Base-by-base conservation (phyloP, 2,888 invertebrate genomes). In the Apotomis betuletana region DNA sequence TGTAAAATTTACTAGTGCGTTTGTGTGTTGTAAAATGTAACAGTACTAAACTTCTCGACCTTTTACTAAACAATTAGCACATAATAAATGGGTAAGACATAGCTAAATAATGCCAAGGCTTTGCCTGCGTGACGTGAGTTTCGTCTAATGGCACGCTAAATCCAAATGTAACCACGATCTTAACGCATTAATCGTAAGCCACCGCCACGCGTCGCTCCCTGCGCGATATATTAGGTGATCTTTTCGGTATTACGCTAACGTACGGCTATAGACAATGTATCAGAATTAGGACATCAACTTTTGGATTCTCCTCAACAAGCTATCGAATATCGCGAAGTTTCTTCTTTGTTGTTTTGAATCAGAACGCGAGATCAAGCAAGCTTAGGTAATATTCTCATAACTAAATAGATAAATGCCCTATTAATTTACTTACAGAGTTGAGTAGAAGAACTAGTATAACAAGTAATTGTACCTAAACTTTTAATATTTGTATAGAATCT, bases 161-260 rank as follows among this genome's bases (percentile, higher is more conserved):
- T 67, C 72, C 63, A 59, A 72, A 72, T 68, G 72, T 72, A 63
- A 63, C 63, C 72, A 63, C 72, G 67, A 63, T 72, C 72, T 72
- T 72, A 72, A 63, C 72, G 68, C 72, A 72, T 72, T 72, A 63
- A 68, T 72, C 72, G 63, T 72, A 68, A 72, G 68, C 72, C 58
- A 60, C 46, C 70, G 10, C 67, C 52, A 51, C 36, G 49, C 70
- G 46, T 60, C 60, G 60, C 46, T 38, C 59, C 54, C n/a, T 49
- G 62, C 60, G 58, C 60, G 60, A 62, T 72, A 68, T 72, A 68
- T 72, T 68, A 63, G 67, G 67, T 67, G 63, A 68, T 72, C 72
- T 72, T 68, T 72, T 63, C 46, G 58, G 68, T 54, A 68, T 68
- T 67, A 65, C 3, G 13, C 15, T 62, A 58, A 62, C 44, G 64